Conservation (phyloP, 2,113 vertebrate species). For the Lycocorax pyrrhopterus region DNA sequence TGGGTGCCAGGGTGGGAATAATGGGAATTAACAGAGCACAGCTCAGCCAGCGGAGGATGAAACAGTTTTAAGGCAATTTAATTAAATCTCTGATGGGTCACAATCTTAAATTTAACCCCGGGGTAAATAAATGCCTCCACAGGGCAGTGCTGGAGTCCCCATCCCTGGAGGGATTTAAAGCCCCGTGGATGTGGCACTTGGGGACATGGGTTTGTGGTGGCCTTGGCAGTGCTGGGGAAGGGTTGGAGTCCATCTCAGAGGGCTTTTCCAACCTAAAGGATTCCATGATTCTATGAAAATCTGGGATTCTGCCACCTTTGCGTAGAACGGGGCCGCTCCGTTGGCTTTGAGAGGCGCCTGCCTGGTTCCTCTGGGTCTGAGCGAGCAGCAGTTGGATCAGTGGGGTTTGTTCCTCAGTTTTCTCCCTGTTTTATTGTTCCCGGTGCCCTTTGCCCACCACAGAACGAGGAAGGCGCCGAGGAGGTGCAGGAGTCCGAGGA, state of each 20-base stretch:
- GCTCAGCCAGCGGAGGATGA: background rate
- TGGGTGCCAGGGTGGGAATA: background rate
- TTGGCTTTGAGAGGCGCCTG: background rate
- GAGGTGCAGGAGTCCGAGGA: conserved; percentile 89
- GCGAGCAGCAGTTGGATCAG: rapidly evolving
- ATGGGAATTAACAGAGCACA: background rate
- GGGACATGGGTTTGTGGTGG: background rate
- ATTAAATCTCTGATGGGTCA: background rate
- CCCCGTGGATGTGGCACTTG: background rate
- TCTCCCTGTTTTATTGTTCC: rapidly evolving
- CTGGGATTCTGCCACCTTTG: background rate
- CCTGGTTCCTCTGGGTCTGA: background rate
- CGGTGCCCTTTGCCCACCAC: rapidly evolving
- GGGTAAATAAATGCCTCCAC: background rate
- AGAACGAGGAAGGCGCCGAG: conserved; percentile 90
- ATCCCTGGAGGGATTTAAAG: background rate
- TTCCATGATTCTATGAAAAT: background rate
- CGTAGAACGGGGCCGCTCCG: rapidly evolving
- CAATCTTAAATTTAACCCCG: background rate
- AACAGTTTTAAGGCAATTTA: background rate
- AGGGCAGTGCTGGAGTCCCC: background rate
- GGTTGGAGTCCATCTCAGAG: background rate
- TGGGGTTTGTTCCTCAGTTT: rapidly evolving
- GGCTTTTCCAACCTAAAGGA: background rate
- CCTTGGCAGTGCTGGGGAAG: background rate